These are phyloP conservation scores for Aplocera efformata DNA, from an alignment of 2,888 invertebrate species.

Conservation along the genomic window DNA sequence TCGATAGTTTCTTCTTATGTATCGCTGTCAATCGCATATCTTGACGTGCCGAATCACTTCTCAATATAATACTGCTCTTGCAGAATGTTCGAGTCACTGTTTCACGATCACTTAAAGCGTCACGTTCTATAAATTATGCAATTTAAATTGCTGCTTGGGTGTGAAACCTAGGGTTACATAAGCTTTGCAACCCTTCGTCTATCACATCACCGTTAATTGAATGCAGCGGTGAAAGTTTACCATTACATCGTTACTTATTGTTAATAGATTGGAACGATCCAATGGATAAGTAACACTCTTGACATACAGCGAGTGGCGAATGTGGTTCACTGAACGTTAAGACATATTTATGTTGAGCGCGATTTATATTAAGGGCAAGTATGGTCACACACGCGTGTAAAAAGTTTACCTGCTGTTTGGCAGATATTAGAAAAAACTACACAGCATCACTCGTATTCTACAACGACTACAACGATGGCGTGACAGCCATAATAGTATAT, in stretches of 20 bases:
- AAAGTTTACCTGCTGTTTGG: no score
- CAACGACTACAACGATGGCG: no score
- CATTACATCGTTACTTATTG: constrained; percentile 16
- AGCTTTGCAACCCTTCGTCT: constrained; percentile 9
- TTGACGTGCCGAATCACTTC: constrained; percentile 70
- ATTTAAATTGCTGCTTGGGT: constrained; percentile 45
- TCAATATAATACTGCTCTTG: constrained; percentile 47
- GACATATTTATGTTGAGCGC: no score
- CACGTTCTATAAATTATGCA: constrained; percentile 44
- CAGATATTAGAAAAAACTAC: no score
- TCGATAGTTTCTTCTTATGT: constrained; percentile 76
- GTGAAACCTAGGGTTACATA: constrained; percentile 26
- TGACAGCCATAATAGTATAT: no score
- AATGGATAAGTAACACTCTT: constrained; percentile 35
- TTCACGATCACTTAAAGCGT: constrained; percentile 44
- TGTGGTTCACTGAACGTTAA: constrained; percentile 6
- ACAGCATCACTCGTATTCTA: no score
- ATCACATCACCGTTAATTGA: constrained; percentile 15
- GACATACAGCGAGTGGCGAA: constrained; percentile 41
- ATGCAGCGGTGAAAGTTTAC: constrained; percentile 18
- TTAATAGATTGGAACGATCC: constrained; percentile 12
- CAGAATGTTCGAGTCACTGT: constrained; percentile 53
- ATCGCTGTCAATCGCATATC: constrained; percentile 74
- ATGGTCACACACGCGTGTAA: no score
- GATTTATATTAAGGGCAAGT: no score